Evolutionary conservation across 2,113 vertebrate genomes (phyloP).

Genomic region (Thinocorus orbignyianus): DNA sequence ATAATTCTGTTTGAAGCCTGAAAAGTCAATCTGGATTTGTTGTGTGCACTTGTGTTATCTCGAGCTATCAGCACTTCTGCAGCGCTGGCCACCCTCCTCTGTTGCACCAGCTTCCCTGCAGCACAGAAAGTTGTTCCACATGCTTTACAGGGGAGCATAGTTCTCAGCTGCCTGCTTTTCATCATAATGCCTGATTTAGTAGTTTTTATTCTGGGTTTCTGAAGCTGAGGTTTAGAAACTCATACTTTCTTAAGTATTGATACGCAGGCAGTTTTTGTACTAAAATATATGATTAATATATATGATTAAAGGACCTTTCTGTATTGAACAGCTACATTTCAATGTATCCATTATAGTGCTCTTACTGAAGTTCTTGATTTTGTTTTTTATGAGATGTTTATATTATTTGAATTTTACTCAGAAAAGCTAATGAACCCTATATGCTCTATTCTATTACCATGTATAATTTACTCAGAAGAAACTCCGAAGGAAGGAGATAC

Average conservation of each 20-base stretch:
- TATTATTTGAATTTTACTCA: not conserved
- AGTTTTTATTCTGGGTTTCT: not conserved
- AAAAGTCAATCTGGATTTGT: not conserved
- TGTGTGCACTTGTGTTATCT: not conserved
- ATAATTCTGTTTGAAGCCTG: not conserved
- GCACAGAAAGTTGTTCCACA: not conserved
- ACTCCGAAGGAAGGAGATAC: not conserved
- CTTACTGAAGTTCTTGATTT: not conserved
- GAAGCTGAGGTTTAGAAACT: not conserved
- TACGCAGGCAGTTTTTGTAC: not conserved
- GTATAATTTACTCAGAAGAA: not conserved
- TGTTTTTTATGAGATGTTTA: not conserved
- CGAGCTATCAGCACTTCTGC: not conserved
- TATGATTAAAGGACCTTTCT: not conserved
- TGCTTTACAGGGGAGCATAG: not conserved
- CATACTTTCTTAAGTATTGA: not conserved
- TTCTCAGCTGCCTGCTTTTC: not conserved
- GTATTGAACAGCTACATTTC: not conserved
- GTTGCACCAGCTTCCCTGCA: not conserved
- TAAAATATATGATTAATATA: accelerated
- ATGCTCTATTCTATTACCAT: not conserved
- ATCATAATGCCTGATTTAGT: not conserved
- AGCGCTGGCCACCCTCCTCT: not conserved
- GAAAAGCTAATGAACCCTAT: not conserved
- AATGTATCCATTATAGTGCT: not conserved